Conservation (phyloP, 2,113 vertebrate genomes). For the Tragelaphus imberbis region DNA sequence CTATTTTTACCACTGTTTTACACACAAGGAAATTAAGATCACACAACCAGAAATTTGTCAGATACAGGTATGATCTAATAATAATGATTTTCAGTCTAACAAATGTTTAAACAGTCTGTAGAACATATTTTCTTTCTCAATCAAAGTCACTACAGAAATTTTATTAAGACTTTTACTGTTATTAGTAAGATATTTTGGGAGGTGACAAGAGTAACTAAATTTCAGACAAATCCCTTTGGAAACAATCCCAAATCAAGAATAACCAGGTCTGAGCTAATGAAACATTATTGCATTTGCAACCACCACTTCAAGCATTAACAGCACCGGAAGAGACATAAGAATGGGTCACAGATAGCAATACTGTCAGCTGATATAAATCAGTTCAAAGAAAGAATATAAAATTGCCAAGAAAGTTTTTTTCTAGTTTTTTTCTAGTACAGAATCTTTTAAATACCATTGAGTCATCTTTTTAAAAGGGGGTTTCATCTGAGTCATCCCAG, state of each 20-base stretch:
- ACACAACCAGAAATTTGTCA: not conserved
- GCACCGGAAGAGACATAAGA: not conserved
- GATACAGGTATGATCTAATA: not conserved
- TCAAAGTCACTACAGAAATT: not conserved
- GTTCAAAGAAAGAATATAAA: not conserved
- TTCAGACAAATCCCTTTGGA: not conserved
- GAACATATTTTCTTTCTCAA: not conserved
- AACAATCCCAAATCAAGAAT: conserved; percentile 16
- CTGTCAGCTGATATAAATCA: not conserved
- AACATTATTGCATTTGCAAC: not conserved
- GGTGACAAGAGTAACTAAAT: not conserved
- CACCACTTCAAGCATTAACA: not conserved
- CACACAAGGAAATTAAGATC: conserved; percentile 1
- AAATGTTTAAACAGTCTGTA: not conserved
- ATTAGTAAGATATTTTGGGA: not conserved
- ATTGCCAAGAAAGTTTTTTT: not conserved
- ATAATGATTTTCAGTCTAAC: not conserved
- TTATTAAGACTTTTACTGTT: not conserved
- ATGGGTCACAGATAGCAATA: not conserved
- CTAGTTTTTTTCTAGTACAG: not conserved
- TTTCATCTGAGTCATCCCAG: not conserved
- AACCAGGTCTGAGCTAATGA: not conserved
- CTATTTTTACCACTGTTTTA: not conserved
- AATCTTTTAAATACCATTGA: conserved; percentile 4
- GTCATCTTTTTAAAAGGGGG: not conserved